Evolutionary conservation across 2,888 invertebrate species (phyloP).

Genomic region (Elysia crispata): DNA sequence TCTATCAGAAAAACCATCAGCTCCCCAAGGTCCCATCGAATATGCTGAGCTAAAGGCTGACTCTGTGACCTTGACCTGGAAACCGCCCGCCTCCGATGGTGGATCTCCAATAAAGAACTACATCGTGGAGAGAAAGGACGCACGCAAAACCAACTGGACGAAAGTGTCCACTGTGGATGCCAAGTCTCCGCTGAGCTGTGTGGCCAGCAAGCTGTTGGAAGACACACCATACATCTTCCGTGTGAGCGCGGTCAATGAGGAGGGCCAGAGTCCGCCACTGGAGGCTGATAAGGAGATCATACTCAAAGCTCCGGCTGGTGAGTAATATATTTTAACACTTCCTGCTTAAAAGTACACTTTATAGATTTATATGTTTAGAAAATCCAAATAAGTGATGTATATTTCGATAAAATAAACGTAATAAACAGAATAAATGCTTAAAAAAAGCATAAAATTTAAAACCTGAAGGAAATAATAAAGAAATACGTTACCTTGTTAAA

Average conservation of each 20-base stretch:
- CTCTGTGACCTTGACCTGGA: conserved; percentile 72
- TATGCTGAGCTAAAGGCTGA: conserved; percentile 72
- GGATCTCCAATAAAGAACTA: conserved; percentile 74
- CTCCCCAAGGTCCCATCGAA: conserved; percentile 67
- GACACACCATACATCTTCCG: conserved; percentile 91
- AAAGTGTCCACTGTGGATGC: conserved; percentile 62
- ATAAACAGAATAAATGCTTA: too few relatives aligned
- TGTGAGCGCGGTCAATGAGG: conserved; percentile 89
- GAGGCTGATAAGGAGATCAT: conserved; percentile 84
- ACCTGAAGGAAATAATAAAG: too few relatives aligned
- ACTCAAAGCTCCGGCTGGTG: conserved; percentile 87
- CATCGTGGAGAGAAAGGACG: conserved; percentile 79
- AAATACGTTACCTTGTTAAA: too few relatives aligned
- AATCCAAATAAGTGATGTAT: too few relatives aligned
- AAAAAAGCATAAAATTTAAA: too few relatives aligned
- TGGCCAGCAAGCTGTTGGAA: conserved; percentile 82
- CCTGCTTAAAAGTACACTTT: too few relatives aligned
- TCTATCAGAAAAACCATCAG: conserved; percentile 67
- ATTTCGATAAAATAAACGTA: too few relatives aligned
- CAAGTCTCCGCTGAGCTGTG: conserved; percentile 45
- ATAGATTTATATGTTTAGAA: too few relatives aligned
- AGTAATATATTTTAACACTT: too few relatives aligned
- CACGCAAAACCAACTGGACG: conserved; percentile 87
- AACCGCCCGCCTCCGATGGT: conserved; percentile 74
- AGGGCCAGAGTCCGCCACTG: conserved; percentile 88